These are phyloP conservation scores for Melipona quadrifasciata DNA, from an alignment of 1,140 invertebrate genomes.

Conservation along the genomic window DNA sequence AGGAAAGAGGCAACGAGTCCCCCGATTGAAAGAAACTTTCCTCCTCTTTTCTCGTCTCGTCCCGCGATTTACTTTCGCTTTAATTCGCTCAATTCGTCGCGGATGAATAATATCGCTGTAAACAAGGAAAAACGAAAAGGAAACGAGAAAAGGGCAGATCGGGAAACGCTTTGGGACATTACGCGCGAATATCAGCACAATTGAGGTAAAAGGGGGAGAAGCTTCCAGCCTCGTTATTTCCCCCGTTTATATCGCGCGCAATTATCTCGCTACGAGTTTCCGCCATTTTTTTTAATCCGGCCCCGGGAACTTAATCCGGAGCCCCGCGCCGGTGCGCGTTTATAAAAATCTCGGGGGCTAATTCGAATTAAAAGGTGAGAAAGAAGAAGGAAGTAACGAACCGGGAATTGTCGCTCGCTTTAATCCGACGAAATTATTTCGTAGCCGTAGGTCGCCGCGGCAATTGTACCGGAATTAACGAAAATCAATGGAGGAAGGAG, in stretches of 20 bases:
- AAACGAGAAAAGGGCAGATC: too few species aligned
- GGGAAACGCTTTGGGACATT: neutral
- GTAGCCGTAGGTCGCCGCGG: too few species aligned
- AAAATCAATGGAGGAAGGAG: neutral
- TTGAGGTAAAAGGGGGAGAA: neutral
- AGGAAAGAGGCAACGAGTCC: neutral
- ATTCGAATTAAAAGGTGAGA: conserved; percentile 9
- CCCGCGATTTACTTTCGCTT: neutral
- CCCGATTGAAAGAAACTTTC: neutral
- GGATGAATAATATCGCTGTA: neutral
- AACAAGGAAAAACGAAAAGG: neutral
- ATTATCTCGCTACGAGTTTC: neutral
- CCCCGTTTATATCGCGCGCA: neutral
- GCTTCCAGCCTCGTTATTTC: neutral
- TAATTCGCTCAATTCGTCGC: neutral
- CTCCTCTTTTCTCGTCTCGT: neutral
- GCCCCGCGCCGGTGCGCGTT: neutral
- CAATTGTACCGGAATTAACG: neutral
- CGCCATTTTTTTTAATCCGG: neutral
- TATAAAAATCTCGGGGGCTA: neutral
- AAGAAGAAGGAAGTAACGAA: neutral
- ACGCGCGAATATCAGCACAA: neutral
- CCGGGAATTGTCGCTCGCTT: neutral
- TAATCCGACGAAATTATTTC: conserved; percentile 2
- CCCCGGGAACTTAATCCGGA: neutral